These are phyloP conservation scores for Dinoponera quadriceps DNA, from an alignment of 1,140 invertebrate genomes.

Conservation along the genomic window DNA sequence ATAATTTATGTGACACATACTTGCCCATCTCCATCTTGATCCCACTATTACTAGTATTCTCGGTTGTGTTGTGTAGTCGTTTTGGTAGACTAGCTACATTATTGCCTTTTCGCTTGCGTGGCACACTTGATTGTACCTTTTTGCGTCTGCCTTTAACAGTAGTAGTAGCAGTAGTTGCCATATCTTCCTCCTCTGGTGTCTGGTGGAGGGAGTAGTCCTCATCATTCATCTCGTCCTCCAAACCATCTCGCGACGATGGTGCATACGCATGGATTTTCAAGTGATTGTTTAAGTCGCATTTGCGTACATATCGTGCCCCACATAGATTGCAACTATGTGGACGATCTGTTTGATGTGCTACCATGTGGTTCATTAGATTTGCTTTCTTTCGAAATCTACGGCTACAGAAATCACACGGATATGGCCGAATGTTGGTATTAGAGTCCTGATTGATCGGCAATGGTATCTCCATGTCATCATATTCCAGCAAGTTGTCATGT, in stretches of 20 bases:
- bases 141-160: conserved; percentile 83
- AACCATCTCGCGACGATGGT: conserved; percentile 84
- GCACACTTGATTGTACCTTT: conserved; percentile 79
- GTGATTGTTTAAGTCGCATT: conserved; percentile 92
- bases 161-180: background rate
- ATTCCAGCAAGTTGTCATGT: conserved; percentile 86
- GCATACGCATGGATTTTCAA: conserved; percentile 92
- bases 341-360: conserved; percentile 92
- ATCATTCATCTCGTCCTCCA: conserved; percentile 86
- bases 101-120: conserved; percentile 82
- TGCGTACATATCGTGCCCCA: conserved; percentile 91
- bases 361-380: conserved; percentile 93
- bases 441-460: conserved; percentile 93
- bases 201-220: conserved; percentile 82
- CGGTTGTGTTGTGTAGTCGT: conserved; percentile 65
- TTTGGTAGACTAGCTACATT: conserved; percentile 65
- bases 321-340: conserved; percentile 92
- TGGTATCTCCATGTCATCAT: conserved; percentile 91
- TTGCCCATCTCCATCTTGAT: conserved; percentile 77
- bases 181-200: conserved; percentile 79
- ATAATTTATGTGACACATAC: conserved; percentile 78
- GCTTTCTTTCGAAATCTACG: conserved; percentile 93
- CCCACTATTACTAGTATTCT: conserved; percentile 41
- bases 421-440: conserved; percentile 92
- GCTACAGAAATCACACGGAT: conserved; percentile 94